Base-by-base conservation (phyloP, 2,113 vertebrate genomes). In the Hemicordylus capensis region DNA sequence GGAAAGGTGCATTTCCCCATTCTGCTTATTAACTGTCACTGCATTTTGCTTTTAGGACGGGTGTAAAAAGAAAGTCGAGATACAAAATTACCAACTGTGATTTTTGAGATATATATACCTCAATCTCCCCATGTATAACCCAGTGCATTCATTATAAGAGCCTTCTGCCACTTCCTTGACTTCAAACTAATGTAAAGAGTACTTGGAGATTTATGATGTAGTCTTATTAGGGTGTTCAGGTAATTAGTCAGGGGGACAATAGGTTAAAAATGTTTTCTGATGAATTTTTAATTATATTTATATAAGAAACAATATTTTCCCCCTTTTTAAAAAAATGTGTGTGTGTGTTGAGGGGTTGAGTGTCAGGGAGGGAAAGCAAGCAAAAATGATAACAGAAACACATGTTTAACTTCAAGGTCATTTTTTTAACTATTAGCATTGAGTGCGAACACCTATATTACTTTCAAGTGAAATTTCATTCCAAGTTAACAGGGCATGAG, bases 151-250 rank as follows among this genome's bases (percentile, higher is more conserved):
- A 67, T 84, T 75, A 58, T 58, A 80, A 66, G 48, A 74, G 58
- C 39, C 28, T 73, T 28, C 2, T 28, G 42, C 17, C 34, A 59
- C 9, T 51, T 46, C 11, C 39, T 79, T 61, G 34, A 73, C 70
- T 66, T 54, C 81, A 87, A 75, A 83, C 4, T 51, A 63, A 73
- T 78, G 28, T 51, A 77, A 79, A 86, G 59, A 75, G 61, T 61
- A 64, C n/a, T 82, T 83, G 74, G 64, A 89, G 64, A 83, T 89
- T 83, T 87, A 83, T 78, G 82, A n/a, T 20, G 54, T 78, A 85
- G 28, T 72, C 42, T 81, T 75, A 73, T 42, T 46, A 74, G 2
- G 69, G 1, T 10, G 17, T 63, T 28, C 11, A 42, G 64, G 22
- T 69, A 85, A 87, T 89, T 85, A 80, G 54, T 80, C 28, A 80